Evolutionary conservation across 2,888 invertebrate genomes (phyloP).

Genomic region (Metallyticus violacea): DNA sequence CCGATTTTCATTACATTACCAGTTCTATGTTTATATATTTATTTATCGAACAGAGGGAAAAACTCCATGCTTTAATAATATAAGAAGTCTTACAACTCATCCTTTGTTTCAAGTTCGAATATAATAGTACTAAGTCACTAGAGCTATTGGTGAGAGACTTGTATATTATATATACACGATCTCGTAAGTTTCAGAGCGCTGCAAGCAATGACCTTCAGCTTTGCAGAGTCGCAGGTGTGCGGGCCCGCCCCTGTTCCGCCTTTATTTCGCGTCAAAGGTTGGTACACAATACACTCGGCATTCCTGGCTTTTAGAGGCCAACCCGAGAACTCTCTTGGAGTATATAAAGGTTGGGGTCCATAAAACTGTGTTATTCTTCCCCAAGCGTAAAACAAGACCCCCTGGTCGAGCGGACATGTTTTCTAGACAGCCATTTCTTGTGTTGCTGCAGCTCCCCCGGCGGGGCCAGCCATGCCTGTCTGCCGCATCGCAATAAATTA

Average conservation of each 20-base stretch:
- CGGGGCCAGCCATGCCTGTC: background rate
- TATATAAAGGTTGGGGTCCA: background rate
- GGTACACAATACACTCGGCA: background rate
- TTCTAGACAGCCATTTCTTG: background rate
- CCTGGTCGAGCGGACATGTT: background rate
- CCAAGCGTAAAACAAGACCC: background rate
- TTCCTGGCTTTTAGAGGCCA: background rate
- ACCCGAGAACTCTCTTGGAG: background rate
- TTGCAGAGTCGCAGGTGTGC: background rate
- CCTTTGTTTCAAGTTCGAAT: no score
- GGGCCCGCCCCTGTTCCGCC: background rate
- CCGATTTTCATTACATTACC: no score
- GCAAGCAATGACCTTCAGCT: background rate
- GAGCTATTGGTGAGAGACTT: no score
- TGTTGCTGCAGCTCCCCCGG: background rate
- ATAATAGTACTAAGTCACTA: no score
- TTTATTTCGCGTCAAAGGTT: background rate
- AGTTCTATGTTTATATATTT: no score
- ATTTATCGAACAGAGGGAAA: no score
- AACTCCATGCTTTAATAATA: no score
- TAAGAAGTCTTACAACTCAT: no score
- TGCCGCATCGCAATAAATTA: slow-evolving; percentile 7
- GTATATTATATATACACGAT: no score
- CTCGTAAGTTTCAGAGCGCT: background rate
- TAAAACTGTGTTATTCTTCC: background rate